Evolutionary conservation across 2,113 vertebrate species (phyloP).

Genomic region (Spea multiplicata): DNA sequence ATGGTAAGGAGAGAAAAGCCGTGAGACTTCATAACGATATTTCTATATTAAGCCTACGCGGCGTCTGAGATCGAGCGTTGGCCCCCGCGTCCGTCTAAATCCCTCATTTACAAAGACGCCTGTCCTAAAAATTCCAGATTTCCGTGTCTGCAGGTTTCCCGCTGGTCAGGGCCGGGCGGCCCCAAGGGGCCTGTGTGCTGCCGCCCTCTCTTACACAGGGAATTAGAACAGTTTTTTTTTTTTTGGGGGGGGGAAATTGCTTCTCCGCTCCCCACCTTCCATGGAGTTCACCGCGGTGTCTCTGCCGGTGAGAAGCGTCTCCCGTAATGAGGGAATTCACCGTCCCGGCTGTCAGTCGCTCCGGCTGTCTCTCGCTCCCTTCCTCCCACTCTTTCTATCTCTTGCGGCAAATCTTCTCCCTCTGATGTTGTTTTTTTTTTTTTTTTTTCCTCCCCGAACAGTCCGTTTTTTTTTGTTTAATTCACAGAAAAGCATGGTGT

Average conservation of each 20-base stretch:
- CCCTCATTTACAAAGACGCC: no score
- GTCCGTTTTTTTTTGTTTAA: neutral
- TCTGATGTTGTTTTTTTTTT: neutral
- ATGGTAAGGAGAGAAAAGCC: no score
- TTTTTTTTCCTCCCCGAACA: neutral
- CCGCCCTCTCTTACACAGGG: conserved; percentile 2
- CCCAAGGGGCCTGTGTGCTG: neutral
- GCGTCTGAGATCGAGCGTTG: no score
- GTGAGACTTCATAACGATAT: no score
- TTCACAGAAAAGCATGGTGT: no score
- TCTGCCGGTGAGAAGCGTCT: neutral
- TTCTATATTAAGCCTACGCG: no score
- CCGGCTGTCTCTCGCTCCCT: neutral
- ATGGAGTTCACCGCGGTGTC: neutral
- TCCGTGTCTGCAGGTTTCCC: neutral
- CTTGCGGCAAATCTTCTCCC: neutral
- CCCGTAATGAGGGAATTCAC: conserved; percentile 5
- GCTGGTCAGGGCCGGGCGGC: neutral
- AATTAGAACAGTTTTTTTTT: conserved; percentile 34
- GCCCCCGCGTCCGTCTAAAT: no score
- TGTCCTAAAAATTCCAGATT: neutral
- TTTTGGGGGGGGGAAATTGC: conserved; percentile 38
- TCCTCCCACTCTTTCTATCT: neutral
- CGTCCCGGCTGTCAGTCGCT: neutral
- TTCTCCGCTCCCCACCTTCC: conserved; percentile 16